phyloP scores from a whole-genome alignment of 2,113 vertebrate species.

The Pipra filicauda region DNA sequence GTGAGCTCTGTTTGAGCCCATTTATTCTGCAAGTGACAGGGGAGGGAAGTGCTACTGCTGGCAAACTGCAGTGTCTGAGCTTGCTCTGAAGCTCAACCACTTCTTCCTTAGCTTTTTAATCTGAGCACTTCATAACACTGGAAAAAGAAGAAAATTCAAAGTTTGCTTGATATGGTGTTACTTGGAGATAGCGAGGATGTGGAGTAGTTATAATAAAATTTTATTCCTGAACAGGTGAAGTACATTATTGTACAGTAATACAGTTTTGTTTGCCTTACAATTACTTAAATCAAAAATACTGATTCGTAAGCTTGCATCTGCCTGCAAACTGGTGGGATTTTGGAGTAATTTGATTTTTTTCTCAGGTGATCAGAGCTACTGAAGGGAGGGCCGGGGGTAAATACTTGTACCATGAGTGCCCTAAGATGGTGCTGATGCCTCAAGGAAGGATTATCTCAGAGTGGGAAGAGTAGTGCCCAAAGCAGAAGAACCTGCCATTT shows the following conservation, averaged over 20 bases:
- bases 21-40: neutral
- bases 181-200: neutral
- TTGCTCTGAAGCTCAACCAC: neutral
- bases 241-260: neutral
- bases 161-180: neutral
- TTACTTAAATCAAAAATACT: neutral
- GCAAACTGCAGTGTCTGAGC: neutral
- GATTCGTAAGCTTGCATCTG: neutral
- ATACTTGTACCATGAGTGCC: constrained; percentile 4
- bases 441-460: neutral
- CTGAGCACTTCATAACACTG: rapidly evolving
- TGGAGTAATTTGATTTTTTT: neutral
- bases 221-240: neutral
- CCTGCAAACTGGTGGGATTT: neutral
- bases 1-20: neutral
- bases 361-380: neutral
- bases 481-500: constrained; percentile 41
- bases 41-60: neutral
- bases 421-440: neutral
- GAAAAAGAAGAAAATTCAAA: neutral
- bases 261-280: neutral
- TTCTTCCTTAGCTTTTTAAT: neutral
- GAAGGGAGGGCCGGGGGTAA: neutral
- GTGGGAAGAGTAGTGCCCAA: neutral
- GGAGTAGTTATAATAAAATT: neutral